Percentiles rank a stretch among this genome's conserved stretches.
Evolutionary conservation across 1,140 invertebrate genomes (phyloP).

Genomic region (Drosophila bipectinata): DNA sequence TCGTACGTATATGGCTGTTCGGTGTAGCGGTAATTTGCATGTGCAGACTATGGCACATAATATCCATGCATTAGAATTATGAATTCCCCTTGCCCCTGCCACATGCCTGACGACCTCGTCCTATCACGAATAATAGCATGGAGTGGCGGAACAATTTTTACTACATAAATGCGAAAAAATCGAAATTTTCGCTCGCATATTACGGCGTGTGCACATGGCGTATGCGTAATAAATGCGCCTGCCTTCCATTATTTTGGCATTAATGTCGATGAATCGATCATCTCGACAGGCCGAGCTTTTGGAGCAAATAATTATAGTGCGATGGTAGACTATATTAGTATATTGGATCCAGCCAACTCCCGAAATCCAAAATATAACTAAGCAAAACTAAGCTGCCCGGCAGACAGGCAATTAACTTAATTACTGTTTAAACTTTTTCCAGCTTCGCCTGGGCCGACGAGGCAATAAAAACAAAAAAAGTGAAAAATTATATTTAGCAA

Average conservation of each 20-base stretch:
- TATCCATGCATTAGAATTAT: conserved; percentile 80
- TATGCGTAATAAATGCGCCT: conserved; percentile 73
- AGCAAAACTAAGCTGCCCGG: conserved; percentile 18
- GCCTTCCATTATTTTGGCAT: conserved; percentile 68
- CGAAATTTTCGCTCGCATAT: conserved; percentile 43
- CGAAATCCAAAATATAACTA: conserved; percentile 11
- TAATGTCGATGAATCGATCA: conserved; percentile 70
- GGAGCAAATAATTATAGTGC: conserved; percentile 38
- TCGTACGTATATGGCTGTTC: conserved; percentile 28
- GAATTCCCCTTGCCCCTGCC: conserved; percentile 12
- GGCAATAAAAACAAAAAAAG: conserved; percentile 7
- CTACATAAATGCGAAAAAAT: conserved; percentile 66
- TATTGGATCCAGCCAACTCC: not conserved
- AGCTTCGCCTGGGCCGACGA: not conserved
- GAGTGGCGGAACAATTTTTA: conserved; percentile 45
- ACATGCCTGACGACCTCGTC: not conserved
- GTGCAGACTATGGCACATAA: conserved; percentile 72
- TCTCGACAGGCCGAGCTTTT: conserved; percentile 2
- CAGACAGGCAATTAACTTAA: conserved; percentile 63
- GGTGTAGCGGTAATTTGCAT: conserved; percentile 67
- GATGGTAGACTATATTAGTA: not conserved
- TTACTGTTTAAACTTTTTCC: conserved; percentile 52
- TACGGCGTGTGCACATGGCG: conserved; percentile 62
- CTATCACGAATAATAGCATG: conserved; percentile 56
- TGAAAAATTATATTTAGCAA: conserved; percentile 42